These are phyloP conservation scores for Loriculus beryllinus DNA, from an alignment of 2,797 vertebrate species.

Conservation along the genomic window DNA sequence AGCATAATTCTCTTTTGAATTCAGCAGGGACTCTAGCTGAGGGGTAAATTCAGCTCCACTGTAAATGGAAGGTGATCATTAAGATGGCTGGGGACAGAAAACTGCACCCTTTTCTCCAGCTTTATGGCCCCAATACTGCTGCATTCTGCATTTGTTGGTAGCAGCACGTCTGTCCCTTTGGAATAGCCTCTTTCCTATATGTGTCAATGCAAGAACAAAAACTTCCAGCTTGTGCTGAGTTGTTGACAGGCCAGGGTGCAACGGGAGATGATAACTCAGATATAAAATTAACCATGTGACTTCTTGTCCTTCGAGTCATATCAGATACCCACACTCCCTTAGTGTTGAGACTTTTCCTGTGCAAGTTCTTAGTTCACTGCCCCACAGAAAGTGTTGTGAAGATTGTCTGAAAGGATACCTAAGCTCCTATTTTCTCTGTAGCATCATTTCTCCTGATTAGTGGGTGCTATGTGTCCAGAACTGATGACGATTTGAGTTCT, in stretches of 20 bases:
- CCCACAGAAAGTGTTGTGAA: neutral
- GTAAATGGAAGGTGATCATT: neutral
- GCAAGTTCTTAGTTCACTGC: neutral
- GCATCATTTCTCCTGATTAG: neutral
- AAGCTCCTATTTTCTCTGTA: neutral
- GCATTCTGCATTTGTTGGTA: neutral
- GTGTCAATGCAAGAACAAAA: neutral
- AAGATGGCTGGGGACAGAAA: neutral
- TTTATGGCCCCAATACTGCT: accelerated
- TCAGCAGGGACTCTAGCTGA: neutral
- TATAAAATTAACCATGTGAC: neutral
- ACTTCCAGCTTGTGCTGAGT: neutral
- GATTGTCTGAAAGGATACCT: neutral
- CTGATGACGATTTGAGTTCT: neutral
- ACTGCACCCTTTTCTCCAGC: neutral
- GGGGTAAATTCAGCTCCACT: neutral
- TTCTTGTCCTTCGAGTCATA: neutral
- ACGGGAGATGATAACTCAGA: neutral
- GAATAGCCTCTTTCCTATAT: neutral
- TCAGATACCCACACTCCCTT: neutral
- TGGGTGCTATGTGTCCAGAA: neutral
- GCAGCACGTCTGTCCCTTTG: neutral
- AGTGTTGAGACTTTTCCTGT: neutral
- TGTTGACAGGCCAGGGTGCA: neutral
- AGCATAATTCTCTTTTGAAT: neutral